phyloP scores from a whole-genome alignment of 2,113 vertebrate genomes.

The Brachypodius melanocephalos region DNA sequence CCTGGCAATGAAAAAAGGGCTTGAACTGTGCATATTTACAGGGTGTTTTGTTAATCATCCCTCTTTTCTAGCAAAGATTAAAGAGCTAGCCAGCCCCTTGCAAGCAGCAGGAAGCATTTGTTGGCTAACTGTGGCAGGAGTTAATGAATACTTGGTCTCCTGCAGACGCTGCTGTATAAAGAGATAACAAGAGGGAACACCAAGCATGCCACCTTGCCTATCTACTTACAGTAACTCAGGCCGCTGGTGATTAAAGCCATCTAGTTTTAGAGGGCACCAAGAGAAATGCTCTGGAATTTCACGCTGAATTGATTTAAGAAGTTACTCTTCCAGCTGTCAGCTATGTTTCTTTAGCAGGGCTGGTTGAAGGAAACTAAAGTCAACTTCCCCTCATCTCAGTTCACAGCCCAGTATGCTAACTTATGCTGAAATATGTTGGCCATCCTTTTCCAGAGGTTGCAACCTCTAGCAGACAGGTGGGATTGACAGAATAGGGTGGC shows the following conservation, averaged over 20 bases:
- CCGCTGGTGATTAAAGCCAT: neutral
- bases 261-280: neutral
- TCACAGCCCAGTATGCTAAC: neutral
- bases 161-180: neutral
- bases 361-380: neutral
- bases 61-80: slow-evolving; percentile 1
- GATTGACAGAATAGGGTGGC: neutral
- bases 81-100: neutral
- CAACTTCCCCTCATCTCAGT: neutral
- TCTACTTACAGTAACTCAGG: neutral
- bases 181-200: neutral
- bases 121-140: neutral
- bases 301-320: neutral
- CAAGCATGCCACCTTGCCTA: neutral
- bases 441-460: neutral
- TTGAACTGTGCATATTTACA: neutral
- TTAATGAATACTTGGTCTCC: slow-evolving; percentile 16
- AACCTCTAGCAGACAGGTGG: neutral
- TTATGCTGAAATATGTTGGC: neutral
- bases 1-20: neutral
- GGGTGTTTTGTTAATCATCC: neutral
- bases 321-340: slow-evolving; percentile 15
- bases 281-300: slow-evolving; percentile 36
- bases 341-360: neutral
- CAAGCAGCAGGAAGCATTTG: neutral